Conservation (phyloP, 1,140 invertebrate genomes). For the Lepidostoma basale region DNA sequence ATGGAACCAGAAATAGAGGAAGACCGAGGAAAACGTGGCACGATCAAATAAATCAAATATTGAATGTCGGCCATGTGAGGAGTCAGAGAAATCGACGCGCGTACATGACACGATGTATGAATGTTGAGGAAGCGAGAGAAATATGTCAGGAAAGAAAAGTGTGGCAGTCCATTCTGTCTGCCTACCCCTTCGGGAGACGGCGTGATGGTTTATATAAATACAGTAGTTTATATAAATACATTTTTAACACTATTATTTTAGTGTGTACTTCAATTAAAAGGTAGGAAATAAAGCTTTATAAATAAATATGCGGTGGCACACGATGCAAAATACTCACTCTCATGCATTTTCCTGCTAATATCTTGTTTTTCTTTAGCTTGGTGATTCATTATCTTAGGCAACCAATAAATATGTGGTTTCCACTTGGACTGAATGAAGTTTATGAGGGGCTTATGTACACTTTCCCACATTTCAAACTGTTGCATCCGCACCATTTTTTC, state of each 20-base stretch:
- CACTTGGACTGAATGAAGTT: conserved; percentile 88
- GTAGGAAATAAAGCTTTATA: not conserved
- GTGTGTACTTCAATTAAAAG: too few species aligned
- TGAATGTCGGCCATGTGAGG: not conserved
- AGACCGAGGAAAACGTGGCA: too few species aligned
- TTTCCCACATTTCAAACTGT: conserved; percentile 89
- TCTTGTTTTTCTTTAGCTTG: conserved; percentile 59
- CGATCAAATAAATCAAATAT: too few species aligned
- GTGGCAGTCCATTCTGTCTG: too few species aligned
- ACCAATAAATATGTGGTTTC: conserved; percentile 86
- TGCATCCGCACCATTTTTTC: conserved; percentile 86
- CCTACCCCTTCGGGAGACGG: too few species aligned
- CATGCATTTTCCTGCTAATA: conserved; percentile 59
- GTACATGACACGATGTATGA: too few species aligned
- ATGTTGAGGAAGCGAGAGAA: too few species aligned
- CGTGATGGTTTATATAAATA: too few species aligned
- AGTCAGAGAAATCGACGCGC: too few species aligned
- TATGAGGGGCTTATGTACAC: conserved; percentile 74
- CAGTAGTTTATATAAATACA: not conserved
- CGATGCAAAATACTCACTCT: conserved; percentile 56
- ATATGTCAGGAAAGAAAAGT: too few species aligned
- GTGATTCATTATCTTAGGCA: conserved; percentile 74
- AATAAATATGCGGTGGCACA: not conserved
- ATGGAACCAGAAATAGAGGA: not conserved
- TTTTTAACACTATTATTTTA: too few species aligned